Evolutionary conservation across 2,797 vertebrate species (phyloP).

Genomic region (Cephalopachus bancanus): DNA sequence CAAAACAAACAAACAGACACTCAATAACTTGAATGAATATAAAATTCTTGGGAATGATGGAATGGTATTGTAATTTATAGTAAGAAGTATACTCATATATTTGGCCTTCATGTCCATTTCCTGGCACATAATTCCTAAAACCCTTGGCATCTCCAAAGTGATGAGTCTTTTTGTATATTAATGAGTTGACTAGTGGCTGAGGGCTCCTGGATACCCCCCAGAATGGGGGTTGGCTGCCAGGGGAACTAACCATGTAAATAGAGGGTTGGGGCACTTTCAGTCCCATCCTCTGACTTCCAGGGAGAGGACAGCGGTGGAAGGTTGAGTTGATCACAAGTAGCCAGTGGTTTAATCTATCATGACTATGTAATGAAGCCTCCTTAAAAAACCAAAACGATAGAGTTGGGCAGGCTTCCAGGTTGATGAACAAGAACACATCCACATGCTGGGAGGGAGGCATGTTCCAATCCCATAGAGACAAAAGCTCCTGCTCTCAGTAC

Average conservation of each 20-base stretch:
- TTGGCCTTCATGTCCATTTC: not conserved
- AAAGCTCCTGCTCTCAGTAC: not conserved
- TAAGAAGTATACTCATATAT: not conserved
- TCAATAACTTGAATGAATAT: not conserved
- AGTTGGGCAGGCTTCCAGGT: not conserved
- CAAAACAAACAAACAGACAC: not conserved
- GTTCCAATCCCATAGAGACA: not conserved
- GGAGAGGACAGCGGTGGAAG: too few species aligned
- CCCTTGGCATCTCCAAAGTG: not conserved
- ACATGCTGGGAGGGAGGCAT: not conserved
- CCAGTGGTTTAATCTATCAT: not conserved
- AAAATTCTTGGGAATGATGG: not conserved
- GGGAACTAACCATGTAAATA: not conserved
- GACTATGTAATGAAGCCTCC: not conserved
- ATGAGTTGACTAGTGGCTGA: not conserved
- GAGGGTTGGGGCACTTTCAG: not conserved
- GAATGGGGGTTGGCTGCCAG: not conserved
- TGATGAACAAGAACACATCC: not conserved
- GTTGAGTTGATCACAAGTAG: not conserved
- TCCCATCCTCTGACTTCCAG: too few species aligned
- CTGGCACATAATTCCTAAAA: not conserved
- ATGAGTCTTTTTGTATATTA: not conserved
- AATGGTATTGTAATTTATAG: not conserved
- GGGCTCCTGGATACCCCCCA: not conserved
- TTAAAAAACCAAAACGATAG: not conserved